Conservation (phyloP, 2,888 invertebrate genomes). For the Trissolcus japonicus region DNA sequence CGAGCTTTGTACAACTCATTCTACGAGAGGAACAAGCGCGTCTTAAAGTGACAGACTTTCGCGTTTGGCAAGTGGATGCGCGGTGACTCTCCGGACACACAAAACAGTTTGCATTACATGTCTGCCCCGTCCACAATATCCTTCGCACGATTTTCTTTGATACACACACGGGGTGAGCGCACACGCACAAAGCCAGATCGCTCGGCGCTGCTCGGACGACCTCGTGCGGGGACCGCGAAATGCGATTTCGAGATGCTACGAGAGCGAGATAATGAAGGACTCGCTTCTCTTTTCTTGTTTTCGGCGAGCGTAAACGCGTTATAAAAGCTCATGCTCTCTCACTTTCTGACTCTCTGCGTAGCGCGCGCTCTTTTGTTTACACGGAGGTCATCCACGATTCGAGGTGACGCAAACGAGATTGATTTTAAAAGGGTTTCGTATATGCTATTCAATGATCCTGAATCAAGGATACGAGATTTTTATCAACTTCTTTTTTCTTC, state of each 20-base stretch:
- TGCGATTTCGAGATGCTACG: conserved; percentile 55
- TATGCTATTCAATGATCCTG: not conserved
- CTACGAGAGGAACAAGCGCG: no score
- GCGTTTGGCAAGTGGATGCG: conserved; percentile 14
- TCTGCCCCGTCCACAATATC: conserved; percentile 32
- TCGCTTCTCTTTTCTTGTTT: conserved; percentile 35
- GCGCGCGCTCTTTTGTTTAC: conserved; percentile 44
- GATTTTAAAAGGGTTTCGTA: conserved; percentile 29
- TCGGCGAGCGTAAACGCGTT: conserved; percentile 43
- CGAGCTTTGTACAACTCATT: no score
- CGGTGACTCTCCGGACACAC: not conserved
- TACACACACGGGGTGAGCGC: conserved; percentile 13
- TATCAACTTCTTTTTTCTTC: not conserved
- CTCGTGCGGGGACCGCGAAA: conserved; percentile 56
- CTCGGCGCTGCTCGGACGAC: conserved; percentile 42
- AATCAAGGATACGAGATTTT: conserved; percentile 4
- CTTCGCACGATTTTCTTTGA: conserved; percentile 34
- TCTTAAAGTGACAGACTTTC: conserved; percentile 28
- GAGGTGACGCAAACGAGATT: conserved; percentile 52
- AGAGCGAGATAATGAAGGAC: conserved; percentile 52
- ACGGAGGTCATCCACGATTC: conserved; percentile 43
- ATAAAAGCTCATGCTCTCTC: conserved; percentile 37
- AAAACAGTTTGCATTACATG: conserved; percentile 9
- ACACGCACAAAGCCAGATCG: conserved; percentile 10
- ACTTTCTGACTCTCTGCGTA: conserved; percentile 31